These are phyloP conservation scores for Drosophila willistoni DNA, from an alignment of 1,140 invertebrate genomes.

Conservation along the genomic window DNA sequence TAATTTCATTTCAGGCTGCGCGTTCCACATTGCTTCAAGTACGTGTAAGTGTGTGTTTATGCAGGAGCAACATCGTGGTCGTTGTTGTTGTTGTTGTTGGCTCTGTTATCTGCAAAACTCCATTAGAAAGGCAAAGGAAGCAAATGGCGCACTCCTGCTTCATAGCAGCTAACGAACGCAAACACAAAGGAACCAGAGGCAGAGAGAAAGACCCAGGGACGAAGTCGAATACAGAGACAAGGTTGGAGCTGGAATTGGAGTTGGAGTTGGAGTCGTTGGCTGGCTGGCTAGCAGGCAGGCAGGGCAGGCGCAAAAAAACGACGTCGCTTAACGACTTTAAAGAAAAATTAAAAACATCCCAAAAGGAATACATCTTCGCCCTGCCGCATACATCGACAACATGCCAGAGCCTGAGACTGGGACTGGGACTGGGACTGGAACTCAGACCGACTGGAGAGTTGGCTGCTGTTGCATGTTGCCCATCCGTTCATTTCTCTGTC, in stretches of 20 bases:
- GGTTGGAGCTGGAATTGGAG: constrained; percentile 14
- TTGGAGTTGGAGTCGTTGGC: constrained; percentile 20
- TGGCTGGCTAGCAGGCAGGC: constrained; percentile 12
- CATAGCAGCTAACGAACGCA: constrained; percentile 60
- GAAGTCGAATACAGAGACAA: constrained; percentile 11
- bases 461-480: constrained; percentile 67
- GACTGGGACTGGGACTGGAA: constrained; percentile 33
- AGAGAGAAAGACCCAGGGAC: not conserved
- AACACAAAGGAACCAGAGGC: constrained; percentile 54
- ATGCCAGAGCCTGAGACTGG: constrained; percentile 22
- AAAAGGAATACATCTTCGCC: constrained; percentile 81
- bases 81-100: constrained; percentile 25
- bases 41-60: constrained; percentile 79
- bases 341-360: constrained; percentile 82
- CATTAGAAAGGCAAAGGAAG: constrained; percentile 82
- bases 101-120: constrained; percentile 76
- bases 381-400: constrained; percentile 68
- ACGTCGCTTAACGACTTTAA: constrained; percentile 81
- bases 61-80: constrained; percentile 51
- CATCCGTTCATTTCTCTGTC: constrained; percentile 48
- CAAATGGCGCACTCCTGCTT: constrained; percentile 64
- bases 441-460: constrained; percentile 29
- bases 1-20: constrained; percentile 71
- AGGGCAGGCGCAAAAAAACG: constrained; percentile 52
- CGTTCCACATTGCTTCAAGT: constrained; percentile 54